These are phyloP conservation scores for Wasmannia auropunctata DNA, from an alignment of 1,140 invertebrate genomes.

Conservation along the genomic window DNA sequence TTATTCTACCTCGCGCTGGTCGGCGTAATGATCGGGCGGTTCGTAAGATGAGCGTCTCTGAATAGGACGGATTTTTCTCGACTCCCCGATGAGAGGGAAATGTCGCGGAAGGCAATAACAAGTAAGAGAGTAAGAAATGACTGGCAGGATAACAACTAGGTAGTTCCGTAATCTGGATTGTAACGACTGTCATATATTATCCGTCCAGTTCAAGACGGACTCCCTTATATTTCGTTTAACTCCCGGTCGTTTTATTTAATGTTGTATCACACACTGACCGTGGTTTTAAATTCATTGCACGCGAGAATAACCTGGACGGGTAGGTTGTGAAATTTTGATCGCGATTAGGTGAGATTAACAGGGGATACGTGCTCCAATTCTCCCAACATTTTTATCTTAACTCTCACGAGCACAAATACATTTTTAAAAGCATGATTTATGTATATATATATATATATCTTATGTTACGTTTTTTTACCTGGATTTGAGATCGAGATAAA, in stretches of 20 bases:
- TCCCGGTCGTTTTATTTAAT: neutral
- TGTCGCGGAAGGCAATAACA: conserved; percentile 11
- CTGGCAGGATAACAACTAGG: neutral
- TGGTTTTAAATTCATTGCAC: neutral
- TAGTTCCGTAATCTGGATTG: neutral
- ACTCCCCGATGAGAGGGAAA: neutral
- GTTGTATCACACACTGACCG: neutral
- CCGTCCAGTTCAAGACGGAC: neutral
- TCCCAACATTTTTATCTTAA: neutral
- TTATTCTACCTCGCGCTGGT: neutral
- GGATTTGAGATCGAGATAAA: neutral
- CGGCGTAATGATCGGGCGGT: conserved; percentile 16
- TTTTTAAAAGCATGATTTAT: neutral
- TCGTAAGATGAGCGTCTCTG: conserved; percentile 29
- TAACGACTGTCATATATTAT: neutral
- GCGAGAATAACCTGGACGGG: neutral
- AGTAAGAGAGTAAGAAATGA: conserved; percentile 1
- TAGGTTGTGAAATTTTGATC: neutral
- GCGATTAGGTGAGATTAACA: neutral
- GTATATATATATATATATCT: neutral
- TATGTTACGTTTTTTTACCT: neutral
- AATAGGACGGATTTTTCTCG: conserved; percentile 38
- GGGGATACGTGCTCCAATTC: neutral
- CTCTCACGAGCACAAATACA: neutral
- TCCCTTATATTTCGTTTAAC: conserved; percentile 4